phyloP scores from a whole-genome alignment of 2,888 invertebrate genomes.

The Eristalis tenax region DNA sequence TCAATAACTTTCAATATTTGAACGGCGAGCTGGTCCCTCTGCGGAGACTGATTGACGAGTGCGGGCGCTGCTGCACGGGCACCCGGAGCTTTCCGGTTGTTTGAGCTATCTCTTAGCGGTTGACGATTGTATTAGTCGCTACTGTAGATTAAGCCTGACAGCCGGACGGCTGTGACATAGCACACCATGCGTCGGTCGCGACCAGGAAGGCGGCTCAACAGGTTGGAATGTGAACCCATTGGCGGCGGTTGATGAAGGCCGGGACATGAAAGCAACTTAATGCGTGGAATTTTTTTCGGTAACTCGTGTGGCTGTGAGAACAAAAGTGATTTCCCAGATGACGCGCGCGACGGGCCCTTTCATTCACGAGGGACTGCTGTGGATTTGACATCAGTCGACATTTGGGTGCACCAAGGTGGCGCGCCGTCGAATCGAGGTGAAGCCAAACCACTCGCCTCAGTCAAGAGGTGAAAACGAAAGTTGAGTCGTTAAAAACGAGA shows the following conservation, averaged over 20 bases:
- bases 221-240: neutral
- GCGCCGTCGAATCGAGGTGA: neutral
- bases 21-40: neutral
- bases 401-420: neutral
- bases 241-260: neutral
- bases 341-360: neutral
- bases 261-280: neutral
- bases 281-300: neutral
- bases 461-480: neutral
- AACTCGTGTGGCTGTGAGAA: neutral
- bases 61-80: neutral
- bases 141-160: neutral
- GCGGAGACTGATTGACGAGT: neutral
- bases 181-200: neutral
- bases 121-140: neutral
- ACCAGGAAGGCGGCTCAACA: neutral
- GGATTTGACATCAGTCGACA: neutral
- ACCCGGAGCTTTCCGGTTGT: neutral
- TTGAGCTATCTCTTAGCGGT: neutral
- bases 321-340: no score
- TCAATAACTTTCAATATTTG: conserved; percentile 47
- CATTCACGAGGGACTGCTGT: neutral
- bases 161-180: neutral
- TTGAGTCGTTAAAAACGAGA: neutral
- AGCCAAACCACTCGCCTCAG: neutral